phyloP scores from a whole-genome alignment of 2,797 vertebrate species.

The Xerus rutilus region DNA sequence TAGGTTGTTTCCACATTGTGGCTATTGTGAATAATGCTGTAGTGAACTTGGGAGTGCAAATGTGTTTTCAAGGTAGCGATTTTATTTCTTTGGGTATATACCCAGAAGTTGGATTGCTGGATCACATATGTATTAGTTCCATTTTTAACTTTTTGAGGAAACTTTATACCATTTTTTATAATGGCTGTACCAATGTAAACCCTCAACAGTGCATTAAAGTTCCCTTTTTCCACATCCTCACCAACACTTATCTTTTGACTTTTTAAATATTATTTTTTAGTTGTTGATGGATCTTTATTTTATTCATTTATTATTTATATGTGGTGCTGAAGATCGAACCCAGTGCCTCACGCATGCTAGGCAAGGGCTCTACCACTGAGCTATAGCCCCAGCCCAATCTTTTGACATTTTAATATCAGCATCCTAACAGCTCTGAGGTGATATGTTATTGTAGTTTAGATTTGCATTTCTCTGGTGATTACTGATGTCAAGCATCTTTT shows the following conservation, averaged over 20 bases:
- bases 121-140: neutral
- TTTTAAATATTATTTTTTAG: neutral
- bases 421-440: neutral
- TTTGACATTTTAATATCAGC: neutral
- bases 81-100: neutral
- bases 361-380: too few species aligned
- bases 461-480: neutral
- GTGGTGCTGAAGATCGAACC: too few species aligned
- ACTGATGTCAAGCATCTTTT: neutral
- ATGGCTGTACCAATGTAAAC: neutral
- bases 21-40: neutral
- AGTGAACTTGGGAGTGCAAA: neutral
- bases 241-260: neutral
- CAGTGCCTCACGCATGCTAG: too few species aligned
- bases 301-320: too few species aligned
- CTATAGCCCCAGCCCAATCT: neutral
- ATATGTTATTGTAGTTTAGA: neutral
- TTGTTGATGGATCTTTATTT: too few species aligned
- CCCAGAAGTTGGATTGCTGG: neutral
- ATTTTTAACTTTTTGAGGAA: neutral
- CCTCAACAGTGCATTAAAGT: neutral
- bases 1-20: neutral
- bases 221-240: neutral
- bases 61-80: neutral
- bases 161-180: neutral